These are phyloP conservation scores for Ctenodactylus gundi DNA, from an alignment of 2,113 vertebrate species.

Conservation along the genomic window DNA sequence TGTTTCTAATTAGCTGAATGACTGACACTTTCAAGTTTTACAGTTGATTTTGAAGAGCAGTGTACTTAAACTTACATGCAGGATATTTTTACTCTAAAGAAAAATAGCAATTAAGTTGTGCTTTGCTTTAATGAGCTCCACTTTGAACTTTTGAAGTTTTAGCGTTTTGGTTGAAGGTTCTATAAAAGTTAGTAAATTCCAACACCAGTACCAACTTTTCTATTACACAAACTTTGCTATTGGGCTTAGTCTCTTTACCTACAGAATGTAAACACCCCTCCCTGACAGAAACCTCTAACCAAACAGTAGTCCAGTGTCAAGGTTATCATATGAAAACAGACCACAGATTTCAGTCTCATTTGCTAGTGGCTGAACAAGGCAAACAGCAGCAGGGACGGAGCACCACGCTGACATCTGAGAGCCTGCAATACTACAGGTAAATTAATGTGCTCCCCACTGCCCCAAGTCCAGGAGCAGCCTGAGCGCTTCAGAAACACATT, in stretches of 20 bases:
- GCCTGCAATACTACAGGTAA: slow-evolving; percentile 71
- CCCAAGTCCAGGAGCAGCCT: slow-evolving; percentile 25
- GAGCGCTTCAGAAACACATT: slow-evolving; percentile 43
- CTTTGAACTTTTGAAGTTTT: slow-evolving; percentile 58
- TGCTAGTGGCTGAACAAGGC: slow-evolving; percentile 66
- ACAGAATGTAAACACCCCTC: not conserved
- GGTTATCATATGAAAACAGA: slow-evolving; percentile 83
- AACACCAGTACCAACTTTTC: slow-evolving; percentile 65
- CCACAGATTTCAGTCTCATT: slow-evolving; percentile 70
- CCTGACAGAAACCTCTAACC: not conserved
- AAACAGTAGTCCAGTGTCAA: slow-evolving; percentile 76
- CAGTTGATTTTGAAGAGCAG: slow-evolving; percentile 80
- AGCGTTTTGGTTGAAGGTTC: slow-evolving; percentile 53
- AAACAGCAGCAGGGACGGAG: slow-evolving; percentile 62
- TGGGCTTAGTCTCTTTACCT: slow-evolving; percentile 44
- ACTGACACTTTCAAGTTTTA: slow-evolving; percentile 85
- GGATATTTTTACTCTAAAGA: slow-evolving; percentile 75
- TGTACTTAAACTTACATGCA: slow-evolving; percentile 74
- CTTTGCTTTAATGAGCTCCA: slow-evolving; percentile 70
- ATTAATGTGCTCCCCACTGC: slow-evolving; percentile 35
- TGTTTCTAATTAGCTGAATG: slow-evolving; percentile 84
- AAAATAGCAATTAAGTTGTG: slow-evolving; percentile 68
- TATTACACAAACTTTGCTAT: slow-evolving; percentile 51
- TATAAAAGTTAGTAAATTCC: slow-evolving; percentile 75
- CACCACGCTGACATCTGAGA: not conserved